A percentile compares a stretch with the other conserved stretches of the same genome.
These are phyloP conservation scores for Euproctis similis DNA, from an alignment of 2,888 invertebrate genomes.

Conservation along the genomic window DNA sequence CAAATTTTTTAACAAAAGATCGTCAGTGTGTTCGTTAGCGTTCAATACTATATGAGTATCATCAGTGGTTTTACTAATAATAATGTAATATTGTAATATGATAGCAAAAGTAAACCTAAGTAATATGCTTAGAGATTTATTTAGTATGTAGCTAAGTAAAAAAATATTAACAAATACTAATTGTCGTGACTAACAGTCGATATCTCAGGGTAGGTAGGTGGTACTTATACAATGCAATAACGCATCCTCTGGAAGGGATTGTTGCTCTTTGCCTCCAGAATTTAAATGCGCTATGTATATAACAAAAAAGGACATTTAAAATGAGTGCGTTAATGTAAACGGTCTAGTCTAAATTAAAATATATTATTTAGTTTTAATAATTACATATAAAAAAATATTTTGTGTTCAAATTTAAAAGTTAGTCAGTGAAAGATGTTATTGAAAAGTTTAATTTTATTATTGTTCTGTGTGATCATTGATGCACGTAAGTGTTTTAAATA, in stretches of 20 bases:
- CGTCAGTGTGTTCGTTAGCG: too few species aligned
- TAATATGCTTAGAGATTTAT: too few species aligned
- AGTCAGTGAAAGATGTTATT: constrained; percentile 38
- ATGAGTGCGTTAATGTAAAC: constrained; percentile 23
- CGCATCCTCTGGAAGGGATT: constrained; percentile 13
- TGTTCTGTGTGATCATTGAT: constrained; percentile 32
- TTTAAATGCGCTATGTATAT: constrained; percentile 7
- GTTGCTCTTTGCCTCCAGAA: constrained; percentile 19
- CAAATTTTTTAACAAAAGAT: too few species aligned
- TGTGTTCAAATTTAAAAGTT: constrained; percentile 8
- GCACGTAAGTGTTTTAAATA: too few species aligned
- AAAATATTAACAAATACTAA: too few species aligned
- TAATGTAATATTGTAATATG: too few species aligned
- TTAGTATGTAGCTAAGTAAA: too few species aligned
- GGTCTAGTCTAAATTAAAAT: constrained; percentile 29
- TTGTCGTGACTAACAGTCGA: too few species aligned
- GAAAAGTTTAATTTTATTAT: constrained; percentile 43
- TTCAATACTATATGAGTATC: too few species aligned
- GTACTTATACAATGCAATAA: constrained; percentile 3
- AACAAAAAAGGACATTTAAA: constrained; percentile 23
- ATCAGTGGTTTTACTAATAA: too few species aligned
- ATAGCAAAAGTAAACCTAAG: too few species aligned
- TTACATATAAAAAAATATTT: constrained; percentile 13
- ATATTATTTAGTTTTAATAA: constrained; percentile 26
- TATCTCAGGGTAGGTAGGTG: too few species aligned